A percentile compares a stretch with the other conserved stretches of the same genome.
phyloP scores from a whole-genome alignment of 2,888 invertebrate species.

The Cephus nigrinus region DNA sequence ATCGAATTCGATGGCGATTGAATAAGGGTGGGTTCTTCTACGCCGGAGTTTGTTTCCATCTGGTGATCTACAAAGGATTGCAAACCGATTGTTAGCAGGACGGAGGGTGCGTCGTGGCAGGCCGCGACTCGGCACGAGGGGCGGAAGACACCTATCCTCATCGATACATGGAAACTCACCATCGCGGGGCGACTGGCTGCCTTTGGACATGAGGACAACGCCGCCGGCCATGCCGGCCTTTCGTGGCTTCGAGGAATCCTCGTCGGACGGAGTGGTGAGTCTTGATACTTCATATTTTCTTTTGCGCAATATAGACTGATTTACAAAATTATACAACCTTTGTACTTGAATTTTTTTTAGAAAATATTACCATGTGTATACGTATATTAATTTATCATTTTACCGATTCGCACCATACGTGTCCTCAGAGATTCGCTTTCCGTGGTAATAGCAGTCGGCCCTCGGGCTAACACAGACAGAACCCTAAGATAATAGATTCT shows the following conservation, averaged over 20 bases:
- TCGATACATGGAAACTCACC: constrained; percentile 58
- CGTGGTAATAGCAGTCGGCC: too few species aligned
- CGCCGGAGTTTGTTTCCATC: background rate
- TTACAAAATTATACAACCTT: too few species aligned
- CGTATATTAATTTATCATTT: too few species aligned
- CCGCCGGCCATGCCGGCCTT: constrained; percentile 60
- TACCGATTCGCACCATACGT: too few species aligned
- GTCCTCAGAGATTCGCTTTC: too few species aligned
- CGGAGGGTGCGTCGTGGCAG: constrained; percentile 62
- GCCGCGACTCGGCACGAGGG: constrained; percentile 60
- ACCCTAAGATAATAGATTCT: too few species aligned
- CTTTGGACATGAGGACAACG: constrained; percentile 63
- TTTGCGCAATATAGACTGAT: background rate
- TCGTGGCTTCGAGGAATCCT: constrained; percentile 59
- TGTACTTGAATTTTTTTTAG: too few species aligned
- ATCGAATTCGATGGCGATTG: background rate
- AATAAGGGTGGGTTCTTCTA: background rate
- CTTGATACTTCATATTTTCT: background rate
- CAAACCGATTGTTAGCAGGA: constrained; percentile 33
- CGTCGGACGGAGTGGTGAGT: constrained; percentile 61
- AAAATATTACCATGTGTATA: too few species aligned
- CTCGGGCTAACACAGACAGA: too few species aligned
- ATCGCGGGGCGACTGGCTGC: constrained; percentile 61
- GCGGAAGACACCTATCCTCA: constrained; percentile 50
- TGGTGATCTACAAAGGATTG: background rate